Conservation (phyloP, 2,113 vertebrate species). For the Anser brachyrhynchus region DNA sequence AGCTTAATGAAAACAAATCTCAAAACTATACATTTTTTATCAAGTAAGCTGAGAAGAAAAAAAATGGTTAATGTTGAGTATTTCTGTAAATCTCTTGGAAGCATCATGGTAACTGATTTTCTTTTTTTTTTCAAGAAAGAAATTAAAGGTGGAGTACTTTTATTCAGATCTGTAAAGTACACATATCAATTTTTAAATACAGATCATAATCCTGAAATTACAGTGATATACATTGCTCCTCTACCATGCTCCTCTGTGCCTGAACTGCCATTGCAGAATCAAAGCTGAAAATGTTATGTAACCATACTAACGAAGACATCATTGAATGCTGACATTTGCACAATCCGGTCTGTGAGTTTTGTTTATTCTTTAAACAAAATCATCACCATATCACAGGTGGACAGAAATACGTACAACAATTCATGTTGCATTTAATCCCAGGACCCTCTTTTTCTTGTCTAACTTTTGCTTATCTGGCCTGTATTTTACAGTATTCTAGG, state of each 20-base stretch:
- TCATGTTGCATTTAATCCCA: neutral
- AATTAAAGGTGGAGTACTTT: neutral
- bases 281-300: neutral
- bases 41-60: neutral
- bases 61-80: neutral
- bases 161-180: neutral
- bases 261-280: neutral
- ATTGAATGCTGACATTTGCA: neutral
- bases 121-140: neutral
- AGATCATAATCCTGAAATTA: neutral
- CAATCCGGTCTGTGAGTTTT: accelerated
- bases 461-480: neutral
- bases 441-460: neutral
- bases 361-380: neutral
- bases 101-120: neutral
- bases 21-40: neutral
- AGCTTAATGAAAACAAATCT: neutral
- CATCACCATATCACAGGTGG: neutral
- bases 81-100: neutral
- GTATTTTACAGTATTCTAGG: neutral
- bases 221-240: neutral
- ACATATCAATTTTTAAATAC: neutral
- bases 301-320: neutral
- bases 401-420: accelerated
- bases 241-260: neutral